These are phyloP conservation scores for Rhynchonycteris naso DNA, from an alignment of 2,797 vertebrate genomes.

Conservation along the genomic window DNA sequence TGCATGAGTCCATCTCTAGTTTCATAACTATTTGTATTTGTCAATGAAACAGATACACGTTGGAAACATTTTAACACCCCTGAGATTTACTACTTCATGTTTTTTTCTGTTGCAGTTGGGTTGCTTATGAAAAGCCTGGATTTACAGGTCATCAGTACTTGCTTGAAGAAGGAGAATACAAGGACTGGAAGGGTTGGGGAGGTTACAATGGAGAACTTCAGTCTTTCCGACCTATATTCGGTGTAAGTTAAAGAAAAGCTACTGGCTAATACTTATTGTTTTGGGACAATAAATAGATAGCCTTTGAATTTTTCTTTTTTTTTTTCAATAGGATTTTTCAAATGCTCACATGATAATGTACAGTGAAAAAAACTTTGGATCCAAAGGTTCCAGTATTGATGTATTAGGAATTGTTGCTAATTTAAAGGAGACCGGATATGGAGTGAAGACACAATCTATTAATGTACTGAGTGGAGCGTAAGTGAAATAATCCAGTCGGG, in stretches of 20 bases:
- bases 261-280: background rate
- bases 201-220: slow-evolving; percentile 87
- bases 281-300: background rate
- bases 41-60: background rate
- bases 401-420: slow-evolving; percentile 91
- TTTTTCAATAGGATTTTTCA: slow-evolving; percentile 89
- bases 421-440: slow-evolving; percentile 91
- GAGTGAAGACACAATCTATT: slow-evolving; percentile 92
- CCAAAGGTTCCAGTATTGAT: slow-evolving; percentile 89
- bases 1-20: background rate
- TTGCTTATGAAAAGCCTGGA: slow-evolving; percentile 92
- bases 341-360: slow-evolving; percentile 93
- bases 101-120: slow-evolving; percentile 89
- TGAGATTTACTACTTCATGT: background rate
- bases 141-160: slow-evolving; percentile 96
- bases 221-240: slow-evolving; percentile 91
- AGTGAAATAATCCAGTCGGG: slow-evolving; percentile 81
- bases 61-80: background rate
- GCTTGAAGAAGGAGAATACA: slow-evolving; percentile 96
- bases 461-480: slow-evolving; percentile 94
- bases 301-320: slow-evolving; percentile 64
- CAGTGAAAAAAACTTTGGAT: slow-evolving; percentile 89
- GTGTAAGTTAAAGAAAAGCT: slow-evolving; percentile 87
- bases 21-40: background rate
- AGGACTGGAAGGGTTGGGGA: slow-evolving; percentile 93